Conservation (phyloP, 2,888 invertebrate genomes). For the Orthonychiurus folsomi region DNA sequence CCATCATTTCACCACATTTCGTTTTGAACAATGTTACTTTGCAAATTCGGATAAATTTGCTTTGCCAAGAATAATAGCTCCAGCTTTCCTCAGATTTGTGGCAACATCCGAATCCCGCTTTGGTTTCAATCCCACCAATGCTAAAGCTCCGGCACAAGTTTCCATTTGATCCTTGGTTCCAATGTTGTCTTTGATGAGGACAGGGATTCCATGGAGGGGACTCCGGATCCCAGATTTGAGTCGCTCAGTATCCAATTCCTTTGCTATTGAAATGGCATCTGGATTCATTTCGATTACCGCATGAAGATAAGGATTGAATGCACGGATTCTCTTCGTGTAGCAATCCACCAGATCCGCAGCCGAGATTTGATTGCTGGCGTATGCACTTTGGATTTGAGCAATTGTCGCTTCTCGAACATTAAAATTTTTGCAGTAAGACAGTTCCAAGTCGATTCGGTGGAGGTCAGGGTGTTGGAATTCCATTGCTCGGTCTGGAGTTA, state of each 20-base stretch:
- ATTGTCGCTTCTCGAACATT: slow-evolving; percentile 28
- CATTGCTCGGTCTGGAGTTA: no score
- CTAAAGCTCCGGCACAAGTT: slow-evolving; percentile 23
- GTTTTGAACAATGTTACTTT: slow-evolving; percentile 17
- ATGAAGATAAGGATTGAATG: slow-evolving; percentile 17
- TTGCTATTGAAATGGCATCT: slow-evolving; percentile 18
- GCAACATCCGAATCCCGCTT: slow-evolving; percentile 20
- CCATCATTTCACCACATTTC: background rate
- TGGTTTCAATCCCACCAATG: slow-evolving; percentile 16
- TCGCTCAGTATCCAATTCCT: slow-evolving; percentile 17
- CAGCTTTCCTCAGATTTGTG: slow-evolving; percentile 16
- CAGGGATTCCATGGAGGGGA: slow-evolving; percentile 25
- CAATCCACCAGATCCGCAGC: slow-evolving; percentile 19
- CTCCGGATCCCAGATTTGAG: background rate
- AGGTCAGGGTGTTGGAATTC: no score
- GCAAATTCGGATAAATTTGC: slow-evolving; percentile 23
- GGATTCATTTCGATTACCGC: slow-evolving; percentile 21
- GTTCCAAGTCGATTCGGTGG: background rate
- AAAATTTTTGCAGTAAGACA: background rate
- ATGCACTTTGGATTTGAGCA: slow-evolving; percentile 16
- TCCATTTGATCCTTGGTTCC: slow-evolving; percentile 19
- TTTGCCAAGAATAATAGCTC: slow-evolving; percentile 26
- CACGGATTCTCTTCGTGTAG: slow-evolving; percentile 19
- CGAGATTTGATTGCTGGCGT: background rate
- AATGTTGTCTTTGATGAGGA: slow-evolving; percentile 26